Percentiles rank a stretch among this genome's conserved stretches.
Evolutionary conservation across 35 echinoderm and acorn worm species (phyloP).

Genomic region (Heliocidaris tuberculata): DNA sequence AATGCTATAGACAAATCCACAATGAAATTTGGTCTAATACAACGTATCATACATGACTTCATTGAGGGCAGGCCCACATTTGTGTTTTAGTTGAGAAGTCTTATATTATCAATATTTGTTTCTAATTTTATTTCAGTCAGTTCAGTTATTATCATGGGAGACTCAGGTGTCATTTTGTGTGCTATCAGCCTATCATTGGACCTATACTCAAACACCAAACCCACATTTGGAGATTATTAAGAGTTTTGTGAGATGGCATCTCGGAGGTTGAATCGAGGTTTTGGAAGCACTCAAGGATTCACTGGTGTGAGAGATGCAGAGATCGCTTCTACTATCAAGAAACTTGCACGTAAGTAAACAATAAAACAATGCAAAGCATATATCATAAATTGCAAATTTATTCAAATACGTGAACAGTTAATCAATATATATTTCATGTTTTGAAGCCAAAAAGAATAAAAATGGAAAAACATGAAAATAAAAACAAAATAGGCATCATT

Average conservation of each 20-base stretch:
- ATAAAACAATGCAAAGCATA: too few species aligned
- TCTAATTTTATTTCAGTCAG: background rate
- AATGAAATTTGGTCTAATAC: too few species aligned
- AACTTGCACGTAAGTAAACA: conserved; percentile 5
- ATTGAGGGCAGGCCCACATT: too few species aligned
- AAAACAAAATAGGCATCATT: too few species aligned
- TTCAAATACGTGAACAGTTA: too few species aligned
- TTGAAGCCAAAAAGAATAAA: too few species aligned
- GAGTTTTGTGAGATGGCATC: background rate
- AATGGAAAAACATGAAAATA: too few species aligned
- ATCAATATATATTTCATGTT: too few species aligned
- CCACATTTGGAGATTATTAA: background rate
- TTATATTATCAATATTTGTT: background rate
- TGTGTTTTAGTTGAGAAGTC: background rate
- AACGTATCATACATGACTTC: too few species aligned
- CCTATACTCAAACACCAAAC: background rate
- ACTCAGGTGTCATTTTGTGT: background rate
- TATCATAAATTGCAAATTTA: too few species aligned
- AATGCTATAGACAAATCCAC: too few species aligned
- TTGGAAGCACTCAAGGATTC: conserved; percentile 26
- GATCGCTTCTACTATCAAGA: background rate
- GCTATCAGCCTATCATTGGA: background rate
- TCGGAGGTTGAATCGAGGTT: conserved; percentile 14
- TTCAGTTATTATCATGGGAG: background rate
- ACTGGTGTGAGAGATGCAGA: conserved; percentile 24